phyloP scores from a whole-genome alignment of 1,140 invertebrate species.

The Ceratosolen solmsi region DNA sequence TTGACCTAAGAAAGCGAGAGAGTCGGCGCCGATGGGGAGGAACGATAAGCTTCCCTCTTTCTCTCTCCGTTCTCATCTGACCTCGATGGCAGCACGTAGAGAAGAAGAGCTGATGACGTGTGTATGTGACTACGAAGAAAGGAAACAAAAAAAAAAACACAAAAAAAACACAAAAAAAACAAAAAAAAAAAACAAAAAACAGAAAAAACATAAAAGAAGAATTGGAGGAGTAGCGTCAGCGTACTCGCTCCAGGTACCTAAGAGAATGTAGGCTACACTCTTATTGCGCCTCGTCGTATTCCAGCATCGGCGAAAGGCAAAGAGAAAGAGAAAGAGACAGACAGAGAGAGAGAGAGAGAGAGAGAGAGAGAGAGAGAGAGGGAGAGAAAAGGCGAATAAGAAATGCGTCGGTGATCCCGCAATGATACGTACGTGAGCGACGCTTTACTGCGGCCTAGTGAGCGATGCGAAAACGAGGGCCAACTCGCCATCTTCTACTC shows the following conservation, averaged over 20 bases:
- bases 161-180: neutral
- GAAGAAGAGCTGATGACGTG: slow-evolving; percentile 19
- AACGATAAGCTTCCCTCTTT: slow-evolving; percentile 38
- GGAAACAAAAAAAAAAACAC: neutral
- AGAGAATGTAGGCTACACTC: slow-evolving; percentile 4
- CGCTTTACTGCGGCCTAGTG: slow-evolving; percentile 10
- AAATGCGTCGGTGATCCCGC: neutral
- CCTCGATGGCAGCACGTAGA: slow-evolving; percentile 33
- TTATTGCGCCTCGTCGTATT: neutral
- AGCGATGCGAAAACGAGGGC: neutral
- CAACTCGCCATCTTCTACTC: too few species aligned
- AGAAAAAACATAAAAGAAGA: neutral
- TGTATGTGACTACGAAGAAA: neutral
- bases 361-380: neutral
- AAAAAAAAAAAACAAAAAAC: neutral
- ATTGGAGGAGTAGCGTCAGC: neutral
- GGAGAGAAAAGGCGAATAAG: neutral
- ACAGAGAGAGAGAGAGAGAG: neutral
- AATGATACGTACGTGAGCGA: slow-evolving; percentile 31
- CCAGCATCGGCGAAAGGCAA: neutral
- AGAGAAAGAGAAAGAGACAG: too few species aligned
- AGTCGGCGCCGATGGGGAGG: slow-evolving; percentile 35
- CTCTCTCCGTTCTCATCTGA: neutral
- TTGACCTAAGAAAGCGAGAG: slow-evolving; percentile 42
- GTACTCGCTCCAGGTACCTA: slow-evolving; percentile 14